These are phyloP conservation scores for Ochotona curzoniae DNA, from an alignment of 2,113 vertebrate species.

Conservation along the genomic window DNA sequence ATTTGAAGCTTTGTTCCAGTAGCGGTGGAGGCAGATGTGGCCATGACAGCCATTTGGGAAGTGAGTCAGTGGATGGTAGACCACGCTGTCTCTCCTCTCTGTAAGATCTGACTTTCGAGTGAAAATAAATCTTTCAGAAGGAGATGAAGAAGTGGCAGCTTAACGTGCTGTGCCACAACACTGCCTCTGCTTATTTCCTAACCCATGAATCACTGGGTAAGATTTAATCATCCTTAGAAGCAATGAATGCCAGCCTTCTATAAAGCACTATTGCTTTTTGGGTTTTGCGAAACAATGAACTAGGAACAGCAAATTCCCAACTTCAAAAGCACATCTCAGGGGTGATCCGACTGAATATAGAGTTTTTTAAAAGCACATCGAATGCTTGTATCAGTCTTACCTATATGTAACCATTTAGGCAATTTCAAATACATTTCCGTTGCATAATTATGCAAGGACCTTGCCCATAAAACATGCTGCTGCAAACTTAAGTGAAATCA, in stretches of 20 bases:
- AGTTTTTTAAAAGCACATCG: slow-evolving; percentile 53
- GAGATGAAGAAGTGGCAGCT: too few relatives aligned
- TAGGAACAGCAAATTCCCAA: neutral
- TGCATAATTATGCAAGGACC: slow-evolving; percentile 60
- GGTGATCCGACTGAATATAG: slow-evolving; percentile 45
- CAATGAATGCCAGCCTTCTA: neutral
- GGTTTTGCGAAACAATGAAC: neutral
- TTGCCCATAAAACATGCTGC: slow-evolving; percentile 60
- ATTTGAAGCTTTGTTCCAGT: too few relatives aligned
- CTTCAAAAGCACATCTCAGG: slow-evolving; percentile 56
- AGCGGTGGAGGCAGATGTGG: too few relatives aligned
- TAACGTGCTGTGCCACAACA: too few relatives aligned
- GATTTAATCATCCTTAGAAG: slow-evolving; percentile 28
- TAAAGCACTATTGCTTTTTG: neutral
- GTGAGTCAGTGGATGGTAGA: too few relatives aligned
- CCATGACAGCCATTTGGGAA: too few relatives aligned
- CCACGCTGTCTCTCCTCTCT: too few relatives aligned
- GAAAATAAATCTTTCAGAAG: too few relatives aligned
- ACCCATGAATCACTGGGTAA: slow-evolving; percentile 33
- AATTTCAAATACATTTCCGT: slow-evolving; percentile 71
- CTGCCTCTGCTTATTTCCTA: neutral
- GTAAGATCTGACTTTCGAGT: too few relatives aligned
- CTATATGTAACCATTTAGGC: slow-evolving; percentile 66
- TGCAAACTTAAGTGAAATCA: slow-evolving; percentile 56
- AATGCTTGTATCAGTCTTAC: slow-evolving; percentile 64